Base-by-base conservation (phyloP, 2,888 invertebrate genomes). In the Prosopocoilus inquinatus region DNA sequence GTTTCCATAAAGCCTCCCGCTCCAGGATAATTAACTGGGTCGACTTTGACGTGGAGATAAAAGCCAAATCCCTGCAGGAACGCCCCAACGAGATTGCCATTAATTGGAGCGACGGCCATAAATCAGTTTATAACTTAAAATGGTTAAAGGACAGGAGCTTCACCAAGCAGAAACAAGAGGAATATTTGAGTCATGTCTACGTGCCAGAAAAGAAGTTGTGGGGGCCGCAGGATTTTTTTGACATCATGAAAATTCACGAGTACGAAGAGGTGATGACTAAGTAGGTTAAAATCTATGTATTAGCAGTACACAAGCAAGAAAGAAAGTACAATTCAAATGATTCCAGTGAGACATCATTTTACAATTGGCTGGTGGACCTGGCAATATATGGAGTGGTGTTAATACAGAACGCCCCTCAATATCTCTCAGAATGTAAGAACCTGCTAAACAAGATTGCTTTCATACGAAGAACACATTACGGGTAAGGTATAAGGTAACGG, bases 401-500 rank as follows among this genome's bases (percentile, higher is more conserved):
- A 36, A 78, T 90, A 9, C 76, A 81, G 61, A 80, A 82, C 50
- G 81, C 85, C 0, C 86, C 87, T 0, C 60, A 78, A 46, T 76
- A 81, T 4, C 79, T 80, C 44, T 78, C 79, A 0, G 83, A 85
- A 15, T 76, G 84, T n/a, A 80, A 84, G 41, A 76, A 75, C 45
- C 70, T 90, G 35, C 82, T 85, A 0, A 78, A 84, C 2, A 81
- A 83, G 61, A 83, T 90, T 53, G 88, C 85, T 12, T 89, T 89
- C 69, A 82, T 85, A 35, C 82, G 84, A 53, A 80, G 80, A 63
- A 90, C 90, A 9, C 89, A 89, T 70, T 90, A 90, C 68, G 90
- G 90, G 83, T 82, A 72, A 65, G 60, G 57, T n/a, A n/a, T n/a
- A n/a, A n/a, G n/a, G n/a, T n/a, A n/a, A n/a, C n/a, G n/a, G n/a